Evolutionary conservation across 2,113 vertebrate genomes (phyloP).

Genomic region (Lasiurus cinereus): DNA sequence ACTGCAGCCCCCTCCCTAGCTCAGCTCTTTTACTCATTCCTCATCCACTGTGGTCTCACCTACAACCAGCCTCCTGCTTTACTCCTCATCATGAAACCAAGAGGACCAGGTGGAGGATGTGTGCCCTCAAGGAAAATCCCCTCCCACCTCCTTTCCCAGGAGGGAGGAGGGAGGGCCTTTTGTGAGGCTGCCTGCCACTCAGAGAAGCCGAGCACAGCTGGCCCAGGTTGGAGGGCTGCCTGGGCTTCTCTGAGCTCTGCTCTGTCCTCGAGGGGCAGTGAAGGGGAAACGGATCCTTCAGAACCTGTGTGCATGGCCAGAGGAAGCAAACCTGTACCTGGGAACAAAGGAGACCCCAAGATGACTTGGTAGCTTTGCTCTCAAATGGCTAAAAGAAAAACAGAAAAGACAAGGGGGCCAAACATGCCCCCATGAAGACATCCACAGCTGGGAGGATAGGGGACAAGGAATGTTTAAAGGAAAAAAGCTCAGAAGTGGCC

Average conservation of each 20-base stretch:
- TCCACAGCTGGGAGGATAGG: background rate
- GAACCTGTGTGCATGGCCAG: background rate
- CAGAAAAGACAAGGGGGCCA: background rate
- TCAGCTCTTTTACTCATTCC: background rate
- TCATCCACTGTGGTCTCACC: background rate
- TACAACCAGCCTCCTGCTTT: background rate
- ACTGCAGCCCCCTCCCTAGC: background rate
- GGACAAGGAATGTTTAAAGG: background rate
- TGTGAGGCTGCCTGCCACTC: background rate
- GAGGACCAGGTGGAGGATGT: background rate
- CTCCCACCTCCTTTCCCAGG: background rate
- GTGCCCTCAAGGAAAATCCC: background rate
- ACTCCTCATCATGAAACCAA: background rate
- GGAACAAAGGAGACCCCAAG: background rate
- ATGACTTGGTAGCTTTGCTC: background rate
- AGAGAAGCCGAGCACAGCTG: background rate
- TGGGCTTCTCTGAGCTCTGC: background rate
- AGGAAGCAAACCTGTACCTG: background rate
- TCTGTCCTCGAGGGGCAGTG: background rate
- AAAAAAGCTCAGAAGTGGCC: background rate
- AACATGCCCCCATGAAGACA: background rate
- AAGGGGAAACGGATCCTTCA: background rate
- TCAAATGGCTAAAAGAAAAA: slow-evolving; percentile 21
- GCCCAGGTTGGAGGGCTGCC: background rate
- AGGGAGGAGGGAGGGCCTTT: background rate